Evolutionary conservation across 2,888 invertebrate species (phyloP).

Genomic region (Drosophila eohydei): DNA sequence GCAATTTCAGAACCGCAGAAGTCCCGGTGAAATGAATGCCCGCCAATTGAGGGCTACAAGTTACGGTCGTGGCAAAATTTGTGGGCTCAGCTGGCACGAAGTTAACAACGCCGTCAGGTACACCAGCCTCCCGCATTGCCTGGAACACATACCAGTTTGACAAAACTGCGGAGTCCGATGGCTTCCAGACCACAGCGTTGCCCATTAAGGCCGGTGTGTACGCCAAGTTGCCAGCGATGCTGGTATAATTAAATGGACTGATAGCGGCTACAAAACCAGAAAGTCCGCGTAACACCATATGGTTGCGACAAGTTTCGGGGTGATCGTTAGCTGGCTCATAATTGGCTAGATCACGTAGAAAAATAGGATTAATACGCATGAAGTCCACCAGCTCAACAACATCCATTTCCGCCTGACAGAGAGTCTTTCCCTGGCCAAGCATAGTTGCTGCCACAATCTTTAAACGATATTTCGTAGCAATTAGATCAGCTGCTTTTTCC

Average conservation of each 20-base stretch:
- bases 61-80: constrained; percentile 94
- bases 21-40: constrained; percentile 99
- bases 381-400: constrained; percentile 97
- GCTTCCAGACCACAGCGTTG: constrained; percentile 98
- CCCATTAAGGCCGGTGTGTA: constrained; percentile 96
- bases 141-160: constrained; percentile 97
- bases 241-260: constrained; percentile 99
- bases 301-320: constrained; percentile 90
- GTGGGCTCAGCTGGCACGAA: constrained; percentile 97
- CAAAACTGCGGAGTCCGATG: constrained; percentile 97
- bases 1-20: constrained; percentile 94
- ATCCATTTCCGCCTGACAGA: constrained; percentile 98
- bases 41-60: constrained; percentile 91
- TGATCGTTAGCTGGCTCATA: constrained; percentile 95
- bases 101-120: constrained; percentile 97
- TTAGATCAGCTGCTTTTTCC: constrained; percentile 94
- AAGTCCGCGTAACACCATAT: constrained; percentile 93
- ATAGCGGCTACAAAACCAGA: constrained; percentile 99
- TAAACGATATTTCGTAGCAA: constrained; percentile 94
- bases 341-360: constrained; percentile 91
- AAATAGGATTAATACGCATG: constrained; percentile 92
- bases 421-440: constrained; percentile 97
- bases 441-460: constrained; percentile 97
- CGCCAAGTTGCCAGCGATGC: constrained; percentile 98
- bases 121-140: constrained; percentile 96